Percentiles rank a stretch among this genome's conserved stretches.
phyloP scores from a whole-genome alignment of 2,888 invertebrate species.

The Choristoneura rosaceana region DNA sequence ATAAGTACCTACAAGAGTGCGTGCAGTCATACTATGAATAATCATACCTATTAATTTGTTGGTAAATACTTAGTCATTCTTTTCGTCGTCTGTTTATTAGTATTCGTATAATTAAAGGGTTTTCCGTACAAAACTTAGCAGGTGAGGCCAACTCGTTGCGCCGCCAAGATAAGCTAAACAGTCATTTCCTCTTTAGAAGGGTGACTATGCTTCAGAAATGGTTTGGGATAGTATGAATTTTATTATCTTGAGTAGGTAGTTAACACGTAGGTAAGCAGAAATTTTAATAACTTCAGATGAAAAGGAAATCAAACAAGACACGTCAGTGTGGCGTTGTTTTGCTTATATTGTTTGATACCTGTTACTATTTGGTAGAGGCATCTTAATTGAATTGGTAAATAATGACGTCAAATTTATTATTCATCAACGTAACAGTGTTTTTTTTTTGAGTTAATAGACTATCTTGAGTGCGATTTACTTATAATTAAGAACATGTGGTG shows the following conservation, averaged over 20 bases:
- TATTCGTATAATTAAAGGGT: constrained; percentile 42
- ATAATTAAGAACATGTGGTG: too few relatives aligned
- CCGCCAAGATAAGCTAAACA: constrained; percentile 78
- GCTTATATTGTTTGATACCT: neutral
- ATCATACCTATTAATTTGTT: neutral
- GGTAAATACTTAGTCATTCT: neutral
- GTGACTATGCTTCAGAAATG: constrained; percentile 51
- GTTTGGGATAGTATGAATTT: constrained; percentile 35
- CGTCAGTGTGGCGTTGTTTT: neutral
- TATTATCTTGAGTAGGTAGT: neutral
- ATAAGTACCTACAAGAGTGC: neutral
- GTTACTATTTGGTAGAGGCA: neutral
- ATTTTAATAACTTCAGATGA: neutral
- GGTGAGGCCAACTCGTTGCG: constrained; percentile 64
- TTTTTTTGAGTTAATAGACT: neutral
- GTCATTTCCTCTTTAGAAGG: constrained; percentile 70
- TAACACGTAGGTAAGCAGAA: too few relatives aligned
- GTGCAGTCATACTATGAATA: neutral
- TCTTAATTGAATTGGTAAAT: neutral
- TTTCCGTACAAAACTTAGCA: constrained; percentile 56
- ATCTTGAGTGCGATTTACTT: too few relatives aligned
- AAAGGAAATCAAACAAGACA: neutral
- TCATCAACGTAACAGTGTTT: neutral
- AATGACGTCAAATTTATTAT: neutral
- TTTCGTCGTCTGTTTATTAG: constrained; percentile 14